phyloP scores from a whole-genome alignment of 2,113 vertebrate species.

The Amphilophus citrinellus region DNA sequence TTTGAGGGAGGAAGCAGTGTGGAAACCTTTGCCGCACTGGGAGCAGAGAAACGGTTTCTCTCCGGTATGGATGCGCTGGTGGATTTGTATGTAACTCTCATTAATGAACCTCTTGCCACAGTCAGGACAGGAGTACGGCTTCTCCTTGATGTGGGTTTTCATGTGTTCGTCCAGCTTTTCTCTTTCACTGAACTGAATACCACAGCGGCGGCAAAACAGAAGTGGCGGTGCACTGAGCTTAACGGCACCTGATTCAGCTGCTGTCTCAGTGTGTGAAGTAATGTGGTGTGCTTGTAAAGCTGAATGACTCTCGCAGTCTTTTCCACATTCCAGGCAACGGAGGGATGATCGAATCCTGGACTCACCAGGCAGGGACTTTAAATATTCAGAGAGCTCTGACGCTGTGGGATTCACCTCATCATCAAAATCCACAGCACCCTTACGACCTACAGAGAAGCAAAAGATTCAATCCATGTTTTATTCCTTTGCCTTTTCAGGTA shows the following conservation, averaged over 20 bases:
- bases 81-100: slow-evolving; percentile 73
- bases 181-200: slow-evolving; percentile 53
- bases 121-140: slow-evolving; percentile 69
- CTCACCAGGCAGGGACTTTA: slow-evolving; percentile 65
- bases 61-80: slow-evolving; percentile 70
- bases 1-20: slow-evolving; percentile 64
- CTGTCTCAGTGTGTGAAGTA: slow-evolving; percentile 26
- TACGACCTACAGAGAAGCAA: slow-evolving; percentile 48
- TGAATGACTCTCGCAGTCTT: slow-evolving; percentile 64
- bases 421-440: slow-evolving; percentile 48
- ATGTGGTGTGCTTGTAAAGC: slow-evolving; percentile 65
- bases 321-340: slow-evolving; percentile 66
- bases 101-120: slow-evolving; percentile 84
- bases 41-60: slow-evolving; percentile 71
- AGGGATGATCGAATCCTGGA: slow-evolving; percentile 64
- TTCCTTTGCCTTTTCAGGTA: not conserved
- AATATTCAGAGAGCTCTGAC: slow-evolving; percentile 60
- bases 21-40: slow-evolving; percentile 70
- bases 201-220: slow-evolving; percentile 67
- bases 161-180: slow-evolving; percentile 68
- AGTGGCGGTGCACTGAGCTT: not conserved
- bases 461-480: slow-evolving; percentile 2
- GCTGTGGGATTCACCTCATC: slow-evolving; percentile 51
- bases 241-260: not conserved
- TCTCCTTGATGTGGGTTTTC: slow-evolving; percentile 69